These are phyloP conservation scores for Osmoderma eremita DNA, from an alignment of 2,888 invertebrate genomes.

Conservation along the genomic window DNA sequence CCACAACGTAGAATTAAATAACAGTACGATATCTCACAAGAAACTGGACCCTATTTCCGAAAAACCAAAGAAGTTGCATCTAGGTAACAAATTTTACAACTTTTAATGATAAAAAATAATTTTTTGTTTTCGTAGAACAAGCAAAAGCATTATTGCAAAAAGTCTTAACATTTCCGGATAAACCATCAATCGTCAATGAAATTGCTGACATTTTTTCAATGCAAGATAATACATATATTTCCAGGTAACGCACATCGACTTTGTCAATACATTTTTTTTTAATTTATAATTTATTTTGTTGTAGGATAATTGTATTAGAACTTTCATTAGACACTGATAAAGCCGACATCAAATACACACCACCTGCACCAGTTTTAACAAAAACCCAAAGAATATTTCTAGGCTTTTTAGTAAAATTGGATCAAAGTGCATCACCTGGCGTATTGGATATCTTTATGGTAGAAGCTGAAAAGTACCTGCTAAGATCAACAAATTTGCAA, in stretches of 20 bases:
- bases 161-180: slow-evolving; percentile 35
- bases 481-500: slow-evolving; percentile 43
- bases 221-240: slow-evolving; percentile 7
- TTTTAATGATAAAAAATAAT: background rate
- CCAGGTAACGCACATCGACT: background rate
- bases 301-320: slow-evolving; percentile 54
- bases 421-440: slow-evolving; percentile 51
- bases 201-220: slow-evolving; percentile 16
- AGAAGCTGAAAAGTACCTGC: slow-evolving; percentile 51
- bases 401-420: slow-evolving; percentile 59
- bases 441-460: slow-evolving; percentile 52
- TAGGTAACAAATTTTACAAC: background rate
- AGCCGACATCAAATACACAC: slow-evolving; percentile 59
- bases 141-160: slow-evolving; percentile 18
- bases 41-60: background rate
- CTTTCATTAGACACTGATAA: slow-evolving; percentile 52
- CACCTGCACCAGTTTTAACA: slow-evolving; percentile 65
- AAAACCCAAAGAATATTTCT: slow-evolving; percentile 61
- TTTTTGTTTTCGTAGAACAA: slow-evolving; percentile 11
- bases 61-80: background rate
- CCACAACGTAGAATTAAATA: background rate
- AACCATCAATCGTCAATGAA: slow-evolving; percentile 22
- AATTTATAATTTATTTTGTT: slow-evolving; percentile 32
- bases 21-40: background rate
- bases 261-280: background rate